These are phyloP conservation scores for Prunella himalayana DNA, from an alignment of 2,113 vertebrate genomes.

Conservation along the genomic window DNA sequence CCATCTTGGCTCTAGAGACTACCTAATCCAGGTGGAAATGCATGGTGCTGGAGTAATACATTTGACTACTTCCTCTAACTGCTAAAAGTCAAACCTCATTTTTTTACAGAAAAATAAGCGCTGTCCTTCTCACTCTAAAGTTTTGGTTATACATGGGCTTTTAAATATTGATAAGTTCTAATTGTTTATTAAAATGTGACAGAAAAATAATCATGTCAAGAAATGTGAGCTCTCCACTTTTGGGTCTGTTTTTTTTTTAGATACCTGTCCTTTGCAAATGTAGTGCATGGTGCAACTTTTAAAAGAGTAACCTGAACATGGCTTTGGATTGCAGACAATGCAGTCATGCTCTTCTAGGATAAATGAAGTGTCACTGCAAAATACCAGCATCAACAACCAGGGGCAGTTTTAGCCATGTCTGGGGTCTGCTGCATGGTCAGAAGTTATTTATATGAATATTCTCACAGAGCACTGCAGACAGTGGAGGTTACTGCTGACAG, in stretches of 20 bases:
- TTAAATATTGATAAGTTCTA: not conserved
- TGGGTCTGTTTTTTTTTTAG: not conserved
- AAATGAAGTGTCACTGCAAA: conserved; percentile 35
- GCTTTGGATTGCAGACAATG: not conserved
- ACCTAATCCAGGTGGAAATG: not conserved
- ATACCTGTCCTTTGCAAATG: not conserved
- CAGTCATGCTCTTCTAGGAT: not conserved
- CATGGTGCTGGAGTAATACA: not conserved
- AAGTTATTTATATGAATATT: conserved; percentile 10
- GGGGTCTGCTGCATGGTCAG: not conserved
- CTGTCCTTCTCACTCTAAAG: not conserved
- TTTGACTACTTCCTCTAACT: not conserved
- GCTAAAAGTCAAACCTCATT: not conserved
- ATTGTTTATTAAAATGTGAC: not conserved
- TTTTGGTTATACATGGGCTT: not conserved
- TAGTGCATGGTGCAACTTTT: not conserved
- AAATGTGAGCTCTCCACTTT: not conserved
- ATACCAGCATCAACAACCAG: conserved; percentile 3
- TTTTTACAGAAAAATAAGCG: not conserved
- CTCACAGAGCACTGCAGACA: not conserved
- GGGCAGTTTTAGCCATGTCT: not conserved
- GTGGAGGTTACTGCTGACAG: not conserved
- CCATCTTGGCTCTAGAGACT: not conserved
- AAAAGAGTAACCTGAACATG: not conserved
- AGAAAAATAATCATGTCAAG: not conserved